Evolutionary conservation across 2,113 vertebrate species (phyloP).

Genomic region (Orientallactaga bullata): DNA sequence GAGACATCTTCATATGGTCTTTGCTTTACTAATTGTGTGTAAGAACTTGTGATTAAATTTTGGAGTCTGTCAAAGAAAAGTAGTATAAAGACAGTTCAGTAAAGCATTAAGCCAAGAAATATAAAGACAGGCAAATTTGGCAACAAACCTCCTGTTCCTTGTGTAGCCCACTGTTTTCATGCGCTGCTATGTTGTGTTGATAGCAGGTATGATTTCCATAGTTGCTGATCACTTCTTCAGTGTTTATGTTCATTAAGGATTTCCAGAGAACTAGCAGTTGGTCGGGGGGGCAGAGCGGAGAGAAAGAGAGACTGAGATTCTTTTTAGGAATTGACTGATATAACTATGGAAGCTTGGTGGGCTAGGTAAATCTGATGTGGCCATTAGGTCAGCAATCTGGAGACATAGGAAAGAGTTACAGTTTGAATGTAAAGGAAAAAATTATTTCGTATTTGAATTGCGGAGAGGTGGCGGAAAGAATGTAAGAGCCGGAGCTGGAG

Average conservation of each 20-base stretch:
- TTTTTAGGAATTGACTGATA: conserved; percentile 20
- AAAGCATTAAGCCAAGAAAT: not conserved
- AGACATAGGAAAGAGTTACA: not conserved
- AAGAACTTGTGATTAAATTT: conserved; percentile 24
- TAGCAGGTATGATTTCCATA: not conserved
- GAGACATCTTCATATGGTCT: not conserved
- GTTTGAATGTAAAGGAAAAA: not conserved
- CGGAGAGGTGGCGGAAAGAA: too few species aligned
- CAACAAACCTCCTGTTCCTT: not conserved
- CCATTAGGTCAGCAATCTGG: not conserved
- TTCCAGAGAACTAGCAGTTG: not conserved
- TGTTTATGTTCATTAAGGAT: not conserved
- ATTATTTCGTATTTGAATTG: too few species aligned
- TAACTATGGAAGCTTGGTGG: not conserved
- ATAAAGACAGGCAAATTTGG: not conserved
- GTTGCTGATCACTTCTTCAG: not conserved
- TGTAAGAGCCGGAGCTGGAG: too few species aligned
- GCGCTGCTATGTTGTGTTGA: too few species aligned
- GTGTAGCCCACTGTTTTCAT: not conserved
- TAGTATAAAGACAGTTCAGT: not conserved
- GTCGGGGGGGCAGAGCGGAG: too few species aligned
- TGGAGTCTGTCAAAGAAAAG: not conserved
- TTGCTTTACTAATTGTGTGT: conserved; percentile 44
- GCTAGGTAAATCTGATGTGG: not conserved
- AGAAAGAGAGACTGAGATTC: not conserved